Evolutionary conservation across 2,888 invertebrate genomes (phyloP).

Genomic region (Dusona sp.): DNA sequence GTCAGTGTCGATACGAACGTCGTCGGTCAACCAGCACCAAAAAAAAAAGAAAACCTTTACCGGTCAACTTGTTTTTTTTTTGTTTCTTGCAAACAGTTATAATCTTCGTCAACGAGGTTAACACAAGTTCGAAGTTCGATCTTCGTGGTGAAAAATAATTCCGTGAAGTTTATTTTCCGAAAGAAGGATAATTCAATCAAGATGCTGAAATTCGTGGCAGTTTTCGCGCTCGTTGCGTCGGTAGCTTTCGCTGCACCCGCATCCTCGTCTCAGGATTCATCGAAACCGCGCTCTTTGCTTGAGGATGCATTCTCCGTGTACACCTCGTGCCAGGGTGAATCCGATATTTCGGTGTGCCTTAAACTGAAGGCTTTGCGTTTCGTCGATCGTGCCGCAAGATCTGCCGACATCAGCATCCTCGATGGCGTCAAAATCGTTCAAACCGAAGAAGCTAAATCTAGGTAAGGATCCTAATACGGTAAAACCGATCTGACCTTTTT

Average conservation of each 20-base stretch:
- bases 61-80: conserved; percentile 53
- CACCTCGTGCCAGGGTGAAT: conserved; percentile 87
- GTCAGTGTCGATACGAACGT: conserved; percentile 84
- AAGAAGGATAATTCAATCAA: conserved; percentile 70
- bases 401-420: conserved; percentile 85
- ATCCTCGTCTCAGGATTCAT: conserved; percentile 75
- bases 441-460: conserved; percentile 83
- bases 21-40: conserved; percentile 79
- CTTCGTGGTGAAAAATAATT: conserved; percentile 64
- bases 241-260: conserved; percentile 80
- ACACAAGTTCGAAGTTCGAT: conserved; percentile 65
- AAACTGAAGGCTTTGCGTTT: conserved; percentile 92
- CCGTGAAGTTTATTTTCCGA: conserved; percentile 62
- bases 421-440: conserved; percentile 85
- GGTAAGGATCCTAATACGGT: conserved; percentile 76
- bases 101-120: conserved; percentile 49
- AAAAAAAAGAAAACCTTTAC: conserved; percentile 55
- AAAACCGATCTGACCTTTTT: neutral
- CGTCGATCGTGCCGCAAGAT: conserved; percentile 90
- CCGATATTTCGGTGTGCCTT: conserved; percentile 90
- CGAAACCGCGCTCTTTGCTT: conserved; percentile 75
- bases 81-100: conserved; percentile 32
- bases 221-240: conserved; percentile 78
- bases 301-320: conserved; percentile 82
- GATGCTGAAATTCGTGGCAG: conserved; percentile 81